Conservation (phyloP, 2,888 invertebrate species). For the Drosophila acutilabella region DNA sequence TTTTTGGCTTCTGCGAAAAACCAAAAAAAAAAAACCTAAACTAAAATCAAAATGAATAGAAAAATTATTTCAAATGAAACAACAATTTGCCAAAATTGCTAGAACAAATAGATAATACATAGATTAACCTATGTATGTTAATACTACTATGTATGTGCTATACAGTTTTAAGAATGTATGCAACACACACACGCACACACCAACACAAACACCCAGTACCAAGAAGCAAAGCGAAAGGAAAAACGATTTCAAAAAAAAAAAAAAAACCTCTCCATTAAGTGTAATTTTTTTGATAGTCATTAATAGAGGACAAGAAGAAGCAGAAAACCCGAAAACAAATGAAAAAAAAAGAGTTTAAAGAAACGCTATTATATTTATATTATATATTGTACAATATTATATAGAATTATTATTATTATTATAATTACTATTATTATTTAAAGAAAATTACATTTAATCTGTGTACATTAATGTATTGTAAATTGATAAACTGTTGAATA, state of each 20-base stretch:
- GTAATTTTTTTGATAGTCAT: conserved; percentile 67
- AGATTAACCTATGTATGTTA: conserved; percentile 12
- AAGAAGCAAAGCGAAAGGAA: conserved; percentile 8
- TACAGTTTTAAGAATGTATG: conserved; percentile 27
- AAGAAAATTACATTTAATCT: conserved; percentile 57
- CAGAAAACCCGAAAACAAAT: conserved; percentile 6
- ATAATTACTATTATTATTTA: conserved; percentile 50
- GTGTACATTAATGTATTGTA: conserved; percentile 75
- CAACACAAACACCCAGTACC: conserved; percentile 6
- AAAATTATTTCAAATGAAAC: conserved; percentile 6
- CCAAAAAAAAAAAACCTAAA: too few relatives aligned
- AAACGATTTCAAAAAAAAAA: conserved; percentile 39
- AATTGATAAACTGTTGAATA: conserved; percentile 60
- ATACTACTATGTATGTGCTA: conserved; percentile 20
- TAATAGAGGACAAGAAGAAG: conserved; percentile 32
- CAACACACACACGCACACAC: conserved; percentile 27
- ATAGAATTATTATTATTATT: conserved; percentile 58
- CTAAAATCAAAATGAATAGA: conserved; percentile 1
- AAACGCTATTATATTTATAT: conserved; percentile 29
- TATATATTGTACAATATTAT: conserved; percentile 55
- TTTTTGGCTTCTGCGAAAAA: conserved; percentile 18
- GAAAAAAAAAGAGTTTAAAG: background rate
- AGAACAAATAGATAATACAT: conserved; percentile 36
- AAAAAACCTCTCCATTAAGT: conserved; percentile 58
- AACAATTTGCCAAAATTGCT: conserved; percentile 31